A percentile compares a stretch with the other conserved stretches of the same genome.
phyloP scores from a whole-genome alignment of 2,888 invertebrate genomes.

The Atethmia centrago region DNA sequence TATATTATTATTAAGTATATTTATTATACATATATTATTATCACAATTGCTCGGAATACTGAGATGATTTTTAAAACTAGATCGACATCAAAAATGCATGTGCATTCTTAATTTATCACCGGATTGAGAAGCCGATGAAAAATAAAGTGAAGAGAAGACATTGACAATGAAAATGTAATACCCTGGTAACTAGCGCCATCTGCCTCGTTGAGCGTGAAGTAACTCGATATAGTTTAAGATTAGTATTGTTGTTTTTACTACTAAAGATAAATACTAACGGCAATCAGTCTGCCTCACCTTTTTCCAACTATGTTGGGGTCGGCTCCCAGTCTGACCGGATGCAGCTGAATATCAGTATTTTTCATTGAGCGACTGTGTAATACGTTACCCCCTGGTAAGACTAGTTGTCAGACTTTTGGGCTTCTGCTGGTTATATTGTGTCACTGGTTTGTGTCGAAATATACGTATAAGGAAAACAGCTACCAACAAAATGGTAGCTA shows the following conservation, averaged over 20 bases:
- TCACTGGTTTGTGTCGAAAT: conserved; percentile 14
- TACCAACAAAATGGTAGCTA: background rate
- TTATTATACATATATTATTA: no score
- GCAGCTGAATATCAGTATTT: no score
- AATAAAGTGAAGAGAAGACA: background rate
- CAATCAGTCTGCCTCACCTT: background rate
- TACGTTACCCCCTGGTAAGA: no score
- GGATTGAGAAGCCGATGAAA: conserved; percentile 2
- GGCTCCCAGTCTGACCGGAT: no score
- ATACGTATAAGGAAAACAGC: conserved; percentile 16
- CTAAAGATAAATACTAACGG: background rate
- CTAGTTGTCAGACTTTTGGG: no score
- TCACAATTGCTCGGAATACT: background rate
- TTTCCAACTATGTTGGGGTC: no score
- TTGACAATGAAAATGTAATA: background rate
- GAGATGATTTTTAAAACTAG: background rate
- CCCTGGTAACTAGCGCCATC: conserved; percentile 5
- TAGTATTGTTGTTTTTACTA: background rate
- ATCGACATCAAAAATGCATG: background rate
- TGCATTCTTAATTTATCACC: background rate
- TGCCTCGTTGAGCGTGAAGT: background rate
- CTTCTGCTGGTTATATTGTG: background rate
- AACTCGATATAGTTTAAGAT: background rate
- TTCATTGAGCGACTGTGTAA: no score
- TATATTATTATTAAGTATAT: no score